phyloP scores from a whole-genome alignment of 2,797 vertebrate genomes.

The Pseudochirops corinnae region DNA sequence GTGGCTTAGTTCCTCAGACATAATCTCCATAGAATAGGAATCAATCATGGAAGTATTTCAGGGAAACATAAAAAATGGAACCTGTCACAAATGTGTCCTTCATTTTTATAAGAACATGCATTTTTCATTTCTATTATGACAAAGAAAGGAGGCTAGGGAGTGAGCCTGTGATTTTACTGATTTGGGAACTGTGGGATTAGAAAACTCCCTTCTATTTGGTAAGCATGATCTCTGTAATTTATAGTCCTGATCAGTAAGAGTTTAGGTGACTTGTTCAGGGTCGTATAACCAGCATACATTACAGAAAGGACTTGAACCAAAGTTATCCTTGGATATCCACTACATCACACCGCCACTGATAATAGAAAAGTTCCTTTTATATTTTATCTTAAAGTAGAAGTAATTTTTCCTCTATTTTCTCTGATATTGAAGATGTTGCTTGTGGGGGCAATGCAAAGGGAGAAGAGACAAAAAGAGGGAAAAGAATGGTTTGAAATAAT shows the following conservation, averaged over 20 bases:
- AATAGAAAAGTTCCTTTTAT: neutral
- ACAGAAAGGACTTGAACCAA: neutral
- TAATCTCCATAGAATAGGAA: neutral
- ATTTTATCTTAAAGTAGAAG: neutral
- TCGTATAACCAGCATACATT: neutral
- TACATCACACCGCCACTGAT: neutral
- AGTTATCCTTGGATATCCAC: neutral
- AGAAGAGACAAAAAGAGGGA: neutral
- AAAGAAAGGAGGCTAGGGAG: neutral
- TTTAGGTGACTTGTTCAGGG: neutral
- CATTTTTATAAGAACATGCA: neutral
- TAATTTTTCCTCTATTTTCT: neutral
- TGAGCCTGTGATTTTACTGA: neutral
- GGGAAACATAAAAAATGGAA: neutral
- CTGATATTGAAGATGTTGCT: neutral
- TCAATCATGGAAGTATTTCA: neutral
- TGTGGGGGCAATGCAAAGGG: neutral
- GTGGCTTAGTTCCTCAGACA: neutral
- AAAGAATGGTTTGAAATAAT: neutral
- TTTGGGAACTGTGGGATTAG: neutral
- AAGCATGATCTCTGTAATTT: neutral
- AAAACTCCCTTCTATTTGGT: neutral
- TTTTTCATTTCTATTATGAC: neutral
- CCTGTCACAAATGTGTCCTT: neutral
- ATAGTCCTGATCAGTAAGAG: neutral